Evolutionary conservation across 2,797 vertebrate species (phyloP), one percentile per base, ranked within the genome.

Genomic region (Anolis apletophallus): DNA sequence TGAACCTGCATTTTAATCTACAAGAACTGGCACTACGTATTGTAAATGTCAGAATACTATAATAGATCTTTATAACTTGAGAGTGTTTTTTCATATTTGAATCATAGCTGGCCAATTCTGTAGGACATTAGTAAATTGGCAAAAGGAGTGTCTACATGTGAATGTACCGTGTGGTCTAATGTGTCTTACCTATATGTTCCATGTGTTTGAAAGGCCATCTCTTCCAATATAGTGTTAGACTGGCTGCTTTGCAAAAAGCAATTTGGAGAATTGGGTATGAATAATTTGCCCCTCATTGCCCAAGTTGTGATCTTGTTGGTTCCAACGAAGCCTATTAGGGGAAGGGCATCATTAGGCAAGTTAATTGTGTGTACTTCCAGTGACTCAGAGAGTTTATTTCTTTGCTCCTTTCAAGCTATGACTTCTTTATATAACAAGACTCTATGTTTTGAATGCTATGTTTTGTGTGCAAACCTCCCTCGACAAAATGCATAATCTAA

Each of bases 381-480:
- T 3, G 3, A 64, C 40, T 80, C 83, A 78, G 36, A 73, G 57
- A 54, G 85, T 36, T 64, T 40, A 2, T 17, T 83, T 85, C 74
- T 34, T 83, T 86, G 68, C 76, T 36, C 0, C 23, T 68, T 67
- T 57, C 12, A 8, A 6, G 54, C 36, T n/a, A 0, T 14, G 75
- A 61, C 81, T 91, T 81, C 73, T 88, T 59, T 29, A 0, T 72
- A 89, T 83, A 32, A 2, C 61, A 1, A 0, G 2, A 81, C 26
- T 9, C 1, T 11, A 3, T 73, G 85, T 71, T 87, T 75, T 76
- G 72, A 84, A 52, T 23, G 74, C 85, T 26, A 1, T 0, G 0
- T 90, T 92, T 87, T 89, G 84, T 91, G 12, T 50, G 69, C 84
- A 2, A 54, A 83, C 54, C 85, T 80, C 92, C 86, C 91, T 80